Evolutionary conservation across 2,797 vertebrate species (phyloP).

Genomic region (Setipinna tenuifilis): DNA sequence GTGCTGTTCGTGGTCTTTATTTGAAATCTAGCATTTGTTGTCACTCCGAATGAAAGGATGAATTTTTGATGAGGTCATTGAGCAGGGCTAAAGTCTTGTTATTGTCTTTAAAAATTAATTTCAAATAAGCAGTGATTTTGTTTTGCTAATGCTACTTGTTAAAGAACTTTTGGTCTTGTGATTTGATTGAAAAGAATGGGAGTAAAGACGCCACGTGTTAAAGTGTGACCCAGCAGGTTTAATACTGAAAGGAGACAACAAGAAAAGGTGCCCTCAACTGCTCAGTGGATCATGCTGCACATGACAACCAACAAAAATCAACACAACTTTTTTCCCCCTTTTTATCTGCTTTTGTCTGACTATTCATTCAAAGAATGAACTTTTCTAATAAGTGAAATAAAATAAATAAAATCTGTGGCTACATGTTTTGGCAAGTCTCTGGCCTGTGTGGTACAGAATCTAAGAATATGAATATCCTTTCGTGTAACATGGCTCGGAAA

Average conservation of each 20-base stretch:
- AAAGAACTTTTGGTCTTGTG: background rate
- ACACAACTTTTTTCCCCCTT: background rate
- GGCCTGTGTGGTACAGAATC: background rate
- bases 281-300: background rate
- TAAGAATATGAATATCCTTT: background rate
- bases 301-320: background rate
- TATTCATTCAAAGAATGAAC: slow-evolving; percentile 17
- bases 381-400: slow-evolving; percentile 19
- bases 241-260: background rate
- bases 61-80: background rate
- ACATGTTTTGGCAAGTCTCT: background rate
- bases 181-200: background rate
- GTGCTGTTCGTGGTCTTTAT: background rate
- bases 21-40: background rate
- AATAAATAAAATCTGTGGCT: background rate
- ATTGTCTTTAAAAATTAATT: background rate
- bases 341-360: background rate
- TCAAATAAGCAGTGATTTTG: background rate
- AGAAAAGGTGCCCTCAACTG: background rate
- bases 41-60: background rate
- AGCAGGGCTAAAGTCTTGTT: background rate
- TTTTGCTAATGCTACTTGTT: background rate
- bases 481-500: background rate
- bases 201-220: background rate
- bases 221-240: background rate